Evolutionary conservation across 2,113 vertebrate species (phyloP).

Genomic region (Apus apus): DNA sequence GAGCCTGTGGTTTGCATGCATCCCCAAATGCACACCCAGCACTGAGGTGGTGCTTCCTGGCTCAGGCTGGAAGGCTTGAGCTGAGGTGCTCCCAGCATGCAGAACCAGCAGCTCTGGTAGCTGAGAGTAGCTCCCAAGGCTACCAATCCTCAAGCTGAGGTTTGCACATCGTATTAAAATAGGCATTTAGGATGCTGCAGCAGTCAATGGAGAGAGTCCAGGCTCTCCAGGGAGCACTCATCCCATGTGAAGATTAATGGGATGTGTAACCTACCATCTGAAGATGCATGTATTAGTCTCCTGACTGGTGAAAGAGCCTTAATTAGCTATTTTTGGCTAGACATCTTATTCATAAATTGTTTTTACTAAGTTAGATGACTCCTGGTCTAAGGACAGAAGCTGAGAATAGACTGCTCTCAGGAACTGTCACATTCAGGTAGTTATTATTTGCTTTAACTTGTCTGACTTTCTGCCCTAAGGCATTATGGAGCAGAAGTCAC

Average conservation of each 20-base stretch:
- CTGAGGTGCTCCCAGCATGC: neutral
- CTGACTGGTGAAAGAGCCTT: neutral
- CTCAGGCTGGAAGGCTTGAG: neutral
- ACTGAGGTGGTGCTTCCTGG: neutral
- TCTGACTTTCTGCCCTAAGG: neutral
- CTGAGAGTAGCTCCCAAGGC: neutral
- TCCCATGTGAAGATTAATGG: neutral
- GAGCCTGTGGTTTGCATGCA: neutral
- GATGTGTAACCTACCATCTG: neutral
- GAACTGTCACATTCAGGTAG: neutral
- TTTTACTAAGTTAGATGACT: neutral
- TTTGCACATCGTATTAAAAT: neutral
- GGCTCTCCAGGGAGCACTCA: neutral
- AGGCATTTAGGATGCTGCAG: neutral
- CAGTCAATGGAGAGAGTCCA: neutral
- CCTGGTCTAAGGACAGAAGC: neutral
- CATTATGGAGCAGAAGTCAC: neutral
- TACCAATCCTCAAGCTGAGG: neutral
- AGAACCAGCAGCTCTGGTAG: rapidly evolving
- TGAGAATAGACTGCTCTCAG: neutral
- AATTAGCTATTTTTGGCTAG: neutral
- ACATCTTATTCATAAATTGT: neutral
- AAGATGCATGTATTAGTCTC: neutral
- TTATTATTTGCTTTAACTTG: neutral
- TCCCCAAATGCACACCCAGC: neutral